phyloP scores from a whole-genome alignment of 2,888 invertebrate species.

The Parnassius smintheus region DNA sequence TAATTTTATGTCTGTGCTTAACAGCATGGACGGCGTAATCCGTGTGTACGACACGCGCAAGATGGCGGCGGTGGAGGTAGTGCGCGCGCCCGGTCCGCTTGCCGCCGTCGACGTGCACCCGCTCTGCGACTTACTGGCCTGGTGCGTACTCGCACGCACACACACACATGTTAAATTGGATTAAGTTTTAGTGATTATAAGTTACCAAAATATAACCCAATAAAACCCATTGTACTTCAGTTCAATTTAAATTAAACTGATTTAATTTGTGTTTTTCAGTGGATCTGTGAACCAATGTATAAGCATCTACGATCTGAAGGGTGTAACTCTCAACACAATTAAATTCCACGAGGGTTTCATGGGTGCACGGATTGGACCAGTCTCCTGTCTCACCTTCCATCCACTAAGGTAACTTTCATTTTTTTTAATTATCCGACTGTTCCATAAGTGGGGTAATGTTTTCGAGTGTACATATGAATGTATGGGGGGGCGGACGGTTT shows the following conservation, averaged over 20 bases:
- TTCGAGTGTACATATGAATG: too few species aligned
- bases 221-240: background rate
- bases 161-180: background rate
- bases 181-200: too few species aligned
- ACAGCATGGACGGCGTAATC: slow-evolving; percentile 88
- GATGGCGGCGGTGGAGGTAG: slow-evolving; percentile 76
- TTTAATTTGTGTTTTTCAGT: slow-evolving; percentile 63
- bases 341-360: slow-evolving; percentile 95
- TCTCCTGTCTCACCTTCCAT: slow-evolving; percentile 94
- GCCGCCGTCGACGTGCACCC: slow-evolving; percentile 92
- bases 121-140: slow-evolving; percentile 89
- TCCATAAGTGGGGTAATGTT: too few species aligned
- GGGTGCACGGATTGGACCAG: slow-evolving; percentile 91
- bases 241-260: slow-evolving; percentile 23
- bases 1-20: background rate
- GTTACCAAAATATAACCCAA: background rate
- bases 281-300: slow-evolving; percentile 90
- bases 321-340: slow-evolving; percentile 87
- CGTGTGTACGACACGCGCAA: slow-evolving; percentile 87
- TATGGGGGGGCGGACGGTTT: too few species aligned
- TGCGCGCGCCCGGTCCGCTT: slow-evolving; percentile 87
- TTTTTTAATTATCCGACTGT: background rate
- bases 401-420: slow-evolving; percentile 81
- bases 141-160: slow-evolving; percentile 76
- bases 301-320: slow-evolving; percentile 87